These are phyloP conservation scores for Aplodontia rufa DNA, from an alignment of 2,113 vertebrate species.

Conservation along the genomic window DNA sequence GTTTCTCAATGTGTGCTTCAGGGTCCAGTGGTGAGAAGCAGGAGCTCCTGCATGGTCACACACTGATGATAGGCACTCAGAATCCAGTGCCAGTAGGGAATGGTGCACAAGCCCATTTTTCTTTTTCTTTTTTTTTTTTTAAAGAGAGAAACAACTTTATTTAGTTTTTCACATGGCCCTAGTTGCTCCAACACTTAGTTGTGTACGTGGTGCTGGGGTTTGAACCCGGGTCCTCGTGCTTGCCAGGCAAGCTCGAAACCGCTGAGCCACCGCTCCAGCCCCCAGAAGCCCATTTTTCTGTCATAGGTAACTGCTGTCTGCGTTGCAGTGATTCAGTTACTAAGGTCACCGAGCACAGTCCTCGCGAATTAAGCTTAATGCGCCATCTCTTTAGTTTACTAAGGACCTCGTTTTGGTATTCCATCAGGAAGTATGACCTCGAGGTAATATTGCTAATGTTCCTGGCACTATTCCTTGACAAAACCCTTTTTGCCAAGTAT, in stretches of 20 bases:
- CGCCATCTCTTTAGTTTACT: not conserved
- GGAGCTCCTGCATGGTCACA: not conserved
- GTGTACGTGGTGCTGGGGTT: too few species aligned
- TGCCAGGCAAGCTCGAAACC: too few species aligned
- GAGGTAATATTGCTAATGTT: not conserved
- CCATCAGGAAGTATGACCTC: not conserved
- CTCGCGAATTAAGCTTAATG: not conserved
- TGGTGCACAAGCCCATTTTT: not conserved
- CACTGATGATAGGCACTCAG: not conserved
- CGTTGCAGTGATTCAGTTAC: not conserved
- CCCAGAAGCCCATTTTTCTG: not conserved
- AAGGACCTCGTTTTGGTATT: not conserved
- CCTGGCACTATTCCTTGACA: not conserved
- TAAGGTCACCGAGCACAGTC: not conserved
- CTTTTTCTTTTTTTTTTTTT: too few species aligned
- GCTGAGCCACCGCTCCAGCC: too few species aligned
- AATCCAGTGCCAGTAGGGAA: not conserved
- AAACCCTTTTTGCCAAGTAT: not conserved
- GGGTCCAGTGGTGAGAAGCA: not conserved
- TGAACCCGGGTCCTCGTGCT: too few species aligned
- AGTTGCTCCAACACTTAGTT: too few species aligned
- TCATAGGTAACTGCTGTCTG: not conserved
- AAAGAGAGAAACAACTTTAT: too few species aligned
- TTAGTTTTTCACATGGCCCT: too few species aligned
- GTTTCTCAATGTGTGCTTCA: not conserved